Base-by-base conservation (phyloP, 2,888 invertebrate species). In the Pimpla rufipes region DNA sequence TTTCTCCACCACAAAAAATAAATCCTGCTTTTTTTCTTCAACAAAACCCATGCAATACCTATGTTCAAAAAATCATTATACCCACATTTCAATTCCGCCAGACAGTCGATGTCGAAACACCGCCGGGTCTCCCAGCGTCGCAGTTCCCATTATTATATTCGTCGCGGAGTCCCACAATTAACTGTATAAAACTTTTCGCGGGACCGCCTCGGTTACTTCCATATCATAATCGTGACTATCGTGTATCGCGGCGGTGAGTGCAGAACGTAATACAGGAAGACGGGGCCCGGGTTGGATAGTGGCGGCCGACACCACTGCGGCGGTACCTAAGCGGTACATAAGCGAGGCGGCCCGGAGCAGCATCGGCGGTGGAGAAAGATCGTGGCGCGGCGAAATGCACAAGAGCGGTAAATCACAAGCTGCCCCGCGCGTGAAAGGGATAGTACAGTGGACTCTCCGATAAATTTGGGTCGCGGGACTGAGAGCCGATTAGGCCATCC, bases 211-310 rank as follows among this genome's bases (percentile, higher is more conserved):
- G 29, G 18, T 6, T 8, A 45, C 57, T 75, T 67, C 67, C 45
- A 83, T 79, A 79, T 76, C 66, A 79, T 79, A 83, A 83, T 83
- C 83, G 83, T 83, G 83, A 83, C 83, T 79, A 77, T 83, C 66
- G 79, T 67, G 45, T 73, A 83, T 83, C 67, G 79, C 76, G 37
- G 59, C 16, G 13, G 79, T 67, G 76, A 83, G 79, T 83, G 83
- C 79, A 83, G 67, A 83, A 79, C 83, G 83, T 83, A 83, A 83
- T 83, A 83, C 83, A 83, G 83, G 83, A 83, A 83, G 83, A 79
- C 70, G 37, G 42, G n/a, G n/a, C n/a, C 18, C 66, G 57, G 57
- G 75, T 10, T 74, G 42, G 35, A 18, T 57, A 55, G 35, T 52
- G 66, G 42, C 59, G 37, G 23, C 57, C 62, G 70, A 42, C 37